Conservation (phyloP, 2,113 vertebrate species). For the Lucifuga dentata region DNA sequence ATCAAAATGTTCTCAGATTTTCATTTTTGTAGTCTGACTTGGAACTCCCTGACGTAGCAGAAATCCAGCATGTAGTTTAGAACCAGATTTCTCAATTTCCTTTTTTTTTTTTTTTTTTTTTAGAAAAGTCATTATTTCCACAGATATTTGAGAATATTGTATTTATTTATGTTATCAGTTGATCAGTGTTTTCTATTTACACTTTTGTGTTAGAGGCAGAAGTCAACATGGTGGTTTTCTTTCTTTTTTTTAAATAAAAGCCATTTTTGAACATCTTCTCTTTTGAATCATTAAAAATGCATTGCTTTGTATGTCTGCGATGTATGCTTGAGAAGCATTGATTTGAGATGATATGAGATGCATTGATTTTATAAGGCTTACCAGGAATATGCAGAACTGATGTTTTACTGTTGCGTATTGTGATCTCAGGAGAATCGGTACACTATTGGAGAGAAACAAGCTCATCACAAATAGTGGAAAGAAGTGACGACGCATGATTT, state of each 20-base stretch:
- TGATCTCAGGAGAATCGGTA: too few species aligned
- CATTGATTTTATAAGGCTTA: too few species aligned
- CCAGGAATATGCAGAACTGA: too few species aligned
- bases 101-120: slow-evolving; percentile 28
- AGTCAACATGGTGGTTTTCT: slow-evolving; percentile 71
- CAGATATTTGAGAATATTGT: slow-evolving; percentile 43
- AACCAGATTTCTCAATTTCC: slow-evolving; percentile 20
- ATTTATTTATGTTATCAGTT: slow-evolving; percentile 64
- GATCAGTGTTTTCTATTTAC: slow-evolving; percentile 65
- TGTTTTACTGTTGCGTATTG: too few species aligned
- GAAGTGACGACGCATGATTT: too few species aligned
- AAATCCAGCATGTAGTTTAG: slow-evolving; percentile 32
- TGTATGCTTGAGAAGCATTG: too few species aligned
- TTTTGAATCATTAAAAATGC: slow-evolving; percentile 44
- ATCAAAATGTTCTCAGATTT: slow-evolving; percentile 20
- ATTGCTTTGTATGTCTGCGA: neutral
- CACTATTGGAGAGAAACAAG: too few species aligned
- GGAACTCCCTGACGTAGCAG: slow-evolving; percentile 20
- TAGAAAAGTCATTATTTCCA: too few species aligned
- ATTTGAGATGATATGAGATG: too few species aligned
- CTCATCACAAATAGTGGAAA: too few species aligned
- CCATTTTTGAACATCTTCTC: slow-evolving; percentile 81
- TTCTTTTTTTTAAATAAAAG: slow-evolving; percentile 80
- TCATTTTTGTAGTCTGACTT: slow-evolving; percentile 16
- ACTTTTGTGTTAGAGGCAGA: slow-evolving; percentile 62